Evolutionary conservation across 2,797 vertebrate species (phyloP), one percentile per base, ranked within the genome.

Genomic region (Ispidina picta): DNA sequence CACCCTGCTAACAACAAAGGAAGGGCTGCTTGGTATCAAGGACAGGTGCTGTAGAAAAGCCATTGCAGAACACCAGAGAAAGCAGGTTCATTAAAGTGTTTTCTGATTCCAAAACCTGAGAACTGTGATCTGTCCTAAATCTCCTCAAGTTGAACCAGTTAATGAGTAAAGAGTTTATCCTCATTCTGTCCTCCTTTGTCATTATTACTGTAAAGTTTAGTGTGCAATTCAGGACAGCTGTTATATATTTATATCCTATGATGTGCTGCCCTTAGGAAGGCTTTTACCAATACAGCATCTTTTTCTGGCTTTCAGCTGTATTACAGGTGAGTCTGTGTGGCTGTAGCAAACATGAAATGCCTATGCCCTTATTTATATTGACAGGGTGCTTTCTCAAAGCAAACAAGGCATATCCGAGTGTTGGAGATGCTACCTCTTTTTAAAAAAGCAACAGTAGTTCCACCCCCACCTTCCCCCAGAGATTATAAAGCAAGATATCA

Each of bases 321-420:
- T 41, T 78, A 15, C 33, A 62, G 33, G 41, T 62, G 51, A 31
- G 73, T 48, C 17, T 15, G 6, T 49, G 33, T 71, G 70, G 20
- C 58, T 76, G 39, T 31, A 74, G 55, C 46, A 75, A 80, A 71
- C 23, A 46, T 16, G 20, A 77, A 77, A 46, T 71, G 37, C 33
- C n/a, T 62, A 0, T 63, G 48, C 31, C 51, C 39, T 65, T 75
- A 19, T n/a, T 71, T 49, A 15, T 52, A 33, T n/a, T n/a, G 29
- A 25, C 43, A 52, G 22, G 26, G 26, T 65, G 35, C 48, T 64
- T 89, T 59, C 44, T 88, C 49, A 92, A 83, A 91, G 58, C 46
- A 56, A 88, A 58, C 9, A 23, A 39, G 12, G 19, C 21, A 11
- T 26, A 14, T 49, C 33, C 14, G 44, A 64, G 25, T 83, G 71